Conservation (phyloP, 2,888 invertebrate species). For the Fragum fragum region DNA sequence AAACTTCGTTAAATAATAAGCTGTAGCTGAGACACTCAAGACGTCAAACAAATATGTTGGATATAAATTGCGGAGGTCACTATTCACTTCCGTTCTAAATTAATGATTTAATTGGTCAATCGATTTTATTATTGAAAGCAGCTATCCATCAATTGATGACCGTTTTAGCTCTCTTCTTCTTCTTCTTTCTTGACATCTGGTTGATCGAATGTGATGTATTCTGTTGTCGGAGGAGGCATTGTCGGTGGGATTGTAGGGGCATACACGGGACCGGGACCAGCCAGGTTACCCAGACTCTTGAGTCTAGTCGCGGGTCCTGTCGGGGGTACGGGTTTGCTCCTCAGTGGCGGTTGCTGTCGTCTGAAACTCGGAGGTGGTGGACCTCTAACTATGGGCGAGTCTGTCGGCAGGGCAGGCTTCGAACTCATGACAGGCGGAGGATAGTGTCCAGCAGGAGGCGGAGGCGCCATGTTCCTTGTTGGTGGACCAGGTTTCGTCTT, state of each 20-base stretch:
- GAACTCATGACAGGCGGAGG: background rate
- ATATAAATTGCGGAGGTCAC: too few relatives aligned
- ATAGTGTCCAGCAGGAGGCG: background rate
- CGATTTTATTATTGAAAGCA: too few relatives aligned
- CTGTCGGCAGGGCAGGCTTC: background rate
- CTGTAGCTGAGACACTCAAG: too few relatives aligned
- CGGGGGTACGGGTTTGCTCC: background rate
- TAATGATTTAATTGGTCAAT: too few relatives aligned
- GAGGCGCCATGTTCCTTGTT: background rate
- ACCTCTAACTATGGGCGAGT: constrained; percentile 7
- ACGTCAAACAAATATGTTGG: too few relatives aligned
- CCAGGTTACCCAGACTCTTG: constrained; percentile 50
- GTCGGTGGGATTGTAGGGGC: constrained; percentile 31
- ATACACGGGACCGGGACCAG: constrained; percentile 33
- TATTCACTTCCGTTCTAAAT: too few relatives aligned
- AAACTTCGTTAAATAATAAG: too few relatives aligned
- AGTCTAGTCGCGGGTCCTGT: constrained; percentile 27
- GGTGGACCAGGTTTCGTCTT: constrained; percentile 2
- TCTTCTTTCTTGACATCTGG: constrained; percentile 58
- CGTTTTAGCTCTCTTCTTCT: constrained; percentile 44
- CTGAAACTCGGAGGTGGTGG: constrained; percentile 34
- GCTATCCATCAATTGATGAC: too few relatives aligned
- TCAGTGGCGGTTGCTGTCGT: background rate
- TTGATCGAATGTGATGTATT: constrained; percentile 27
- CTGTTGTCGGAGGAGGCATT: constrained; percentile 9